Evolutionary conservation across 2,113 vertebrate species (phyloP).

Genomic region (Origma solitaria): DNA sequence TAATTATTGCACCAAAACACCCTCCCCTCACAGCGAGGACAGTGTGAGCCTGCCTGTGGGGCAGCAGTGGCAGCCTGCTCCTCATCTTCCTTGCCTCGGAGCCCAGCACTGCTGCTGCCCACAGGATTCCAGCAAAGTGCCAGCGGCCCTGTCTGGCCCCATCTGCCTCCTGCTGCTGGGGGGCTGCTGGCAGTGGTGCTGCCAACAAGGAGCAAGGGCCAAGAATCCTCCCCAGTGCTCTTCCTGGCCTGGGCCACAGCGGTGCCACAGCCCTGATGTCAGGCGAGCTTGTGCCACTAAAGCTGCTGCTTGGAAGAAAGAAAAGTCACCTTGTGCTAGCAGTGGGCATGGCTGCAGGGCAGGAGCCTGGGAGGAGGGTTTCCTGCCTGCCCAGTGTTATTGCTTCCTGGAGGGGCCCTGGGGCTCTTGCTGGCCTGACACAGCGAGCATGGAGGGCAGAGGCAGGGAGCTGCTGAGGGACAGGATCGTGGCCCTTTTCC

Average conservation of each 20-base stretch:
- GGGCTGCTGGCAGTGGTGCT: not conserved
- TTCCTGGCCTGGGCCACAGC: not conserved
- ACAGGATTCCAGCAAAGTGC: not conserved
- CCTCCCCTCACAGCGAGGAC: conserved; percentile 7
- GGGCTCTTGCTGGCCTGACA: not conserved
- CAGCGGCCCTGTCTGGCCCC: not conserved
- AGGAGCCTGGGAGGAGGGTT: not conserved
- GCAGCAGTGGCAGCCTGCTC: not conserved
- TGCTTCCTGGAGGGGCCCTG: conserved; percentile 13
- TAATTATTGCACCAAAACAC: conserved; percentile 53
- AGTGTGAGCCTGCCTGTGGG: not conserved
- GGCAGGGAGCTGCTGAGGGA: not conserved
- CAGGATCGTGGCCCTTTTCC: not conserved
- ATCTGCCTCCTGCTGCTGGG: not conserved
- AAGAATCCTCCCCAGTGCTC: not conserved
- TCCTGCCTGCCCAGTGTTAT: conserved; percentile 16
- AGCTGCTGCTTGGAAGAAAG: not conserved
- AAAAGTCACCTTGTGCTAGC: not conserved
- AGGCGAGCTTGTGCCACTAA: not conserved
- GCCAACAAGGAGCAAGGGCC: not conserved
- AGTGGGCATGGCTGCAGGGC: not conserved
- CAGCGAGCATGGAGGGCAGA: not conserved
- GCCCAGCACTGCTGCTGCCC: not conserved
- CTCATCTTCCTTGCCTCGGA: not conserved
- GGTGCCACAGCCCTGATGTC: not conserved